Percentiles rank a stretch among this genome's conserved stretches.
Conservation (phyloP, 1,140 invertebrate genomes). For the Aphaenogaster ashmeadi region DNA sequence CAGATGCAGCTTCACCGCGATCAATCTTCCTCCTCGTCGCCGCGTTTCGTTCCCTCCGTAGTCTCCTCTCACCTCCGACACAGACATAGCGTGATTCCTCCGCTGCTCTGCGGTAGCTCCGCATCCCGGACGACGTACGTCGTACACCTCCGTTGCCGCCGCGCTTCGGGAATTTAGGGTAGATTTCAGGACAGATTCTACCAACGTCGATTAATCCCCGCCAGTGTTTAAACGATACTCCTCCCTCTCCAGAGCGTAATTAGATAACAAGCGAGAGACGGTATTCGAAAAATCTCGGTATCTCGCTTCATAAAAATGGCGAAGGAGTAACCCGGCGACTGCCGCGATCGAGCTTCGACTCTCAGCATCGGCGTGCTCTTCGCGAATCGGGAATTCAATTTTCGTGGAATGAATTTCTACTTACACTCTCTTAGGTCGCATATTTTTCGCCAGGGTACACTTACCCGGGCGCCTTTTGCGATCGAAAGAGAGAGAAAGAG, state of each 20-base stretch:
- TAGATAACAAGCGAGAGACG: neutral
- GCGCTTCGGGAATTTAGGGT: neutral
- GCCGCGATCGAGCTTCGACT: neutral
- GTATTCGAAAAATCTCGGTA: neutral
- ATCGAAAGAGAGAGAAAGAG: neutral
- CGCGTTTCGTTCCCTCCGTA: slow-evolving; percentile 22
- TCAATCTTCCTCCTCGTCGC: slow-evolving; percentile 74
- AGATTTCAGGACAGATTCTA: neutral
- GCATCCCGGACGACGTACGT: neutral
- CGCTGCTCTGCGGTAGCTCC: slow-evolving; percentile 41
- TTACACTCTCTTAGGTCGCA: neutral
- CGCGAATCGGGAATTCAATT: slow-evolving; percentile 36
- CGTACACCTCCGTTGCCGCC: neutral
- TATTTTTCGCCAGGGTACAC: slow-evolving; percentile 13
- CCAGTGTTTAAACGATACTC: neutral
- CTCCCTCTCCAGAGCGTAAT: neutral
- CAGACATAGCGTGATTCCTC: slow-evolving; percentile 10
- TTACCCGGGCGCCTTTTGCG: neutral
- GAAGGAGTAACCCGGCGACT: neutral
- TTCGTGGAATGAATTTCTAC: slow-evolving; percentile 37
- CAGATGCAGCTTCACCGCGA: slow-evolving; percentile 77
- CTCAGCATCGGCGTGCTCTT: neutral
- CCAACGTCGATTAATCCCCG: neutral
- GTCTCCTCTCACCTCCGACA: slow-evolving; percentile 11
- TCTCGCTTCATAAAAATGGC: neutral